phyloP scores from a whole-genome alignment of 2,113 vertebrate species.

The Ctenomys sociabilis region DNA sequence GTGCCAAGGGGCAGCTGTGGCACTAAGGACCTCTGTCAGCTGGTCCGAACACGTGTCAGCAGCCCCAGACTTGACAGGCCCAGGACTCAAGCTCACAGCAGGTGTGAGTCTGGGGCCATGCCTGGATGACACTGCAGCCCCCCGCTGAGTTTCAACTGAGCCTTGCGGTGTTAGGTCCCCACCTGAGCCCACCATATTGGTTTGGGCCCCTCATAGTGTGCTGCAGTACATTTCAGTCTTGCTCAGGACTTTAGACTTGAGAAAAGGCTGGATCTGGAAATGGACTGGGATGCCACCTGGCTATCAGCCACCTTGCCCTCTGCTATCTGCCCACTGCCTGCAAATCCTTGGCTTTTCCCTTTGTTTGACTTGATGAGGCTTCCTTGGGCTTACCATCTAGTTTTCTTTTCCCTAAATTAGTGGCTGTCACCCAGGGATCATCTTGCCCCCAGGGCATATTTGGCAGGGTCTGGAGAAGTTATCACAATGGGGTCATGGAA shows the following conservation, averaged over 20 bases:
- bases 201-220: neutral
- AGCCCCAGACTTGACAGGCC: neutral
- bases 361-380: neutral
- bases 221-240: neutral
- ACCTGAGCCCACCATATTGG: neutral
- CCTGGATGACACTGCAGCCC: rapidly evolving
- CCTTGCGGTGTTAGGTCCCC: neutral
- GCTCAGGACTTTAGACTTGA: neutral
- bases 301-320: neutral
- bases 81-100: neutral
- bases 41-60: neutral
- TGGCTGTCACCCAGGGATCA: neutral
- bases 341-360: neutral
- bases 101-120: neutral
- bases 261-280: neutral
- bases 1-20: rapidly evolving
- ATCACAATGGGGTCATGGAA: neutral
- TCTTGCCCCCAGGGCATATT: neutral
- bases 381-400: neutral
- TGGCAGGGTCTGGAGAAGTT: neutral
- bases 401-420: neutral
- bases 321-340: neutral
- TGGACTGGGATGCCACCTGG: neutral
- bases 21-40: neutral
- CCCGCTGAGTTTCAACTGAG: rapidly evolving